Percentiles rank a stretch among this genome's conserved stretches.
Conservation (phyloP, 1,140 invertebrate species). For the Cephus cinctus region DNA sequence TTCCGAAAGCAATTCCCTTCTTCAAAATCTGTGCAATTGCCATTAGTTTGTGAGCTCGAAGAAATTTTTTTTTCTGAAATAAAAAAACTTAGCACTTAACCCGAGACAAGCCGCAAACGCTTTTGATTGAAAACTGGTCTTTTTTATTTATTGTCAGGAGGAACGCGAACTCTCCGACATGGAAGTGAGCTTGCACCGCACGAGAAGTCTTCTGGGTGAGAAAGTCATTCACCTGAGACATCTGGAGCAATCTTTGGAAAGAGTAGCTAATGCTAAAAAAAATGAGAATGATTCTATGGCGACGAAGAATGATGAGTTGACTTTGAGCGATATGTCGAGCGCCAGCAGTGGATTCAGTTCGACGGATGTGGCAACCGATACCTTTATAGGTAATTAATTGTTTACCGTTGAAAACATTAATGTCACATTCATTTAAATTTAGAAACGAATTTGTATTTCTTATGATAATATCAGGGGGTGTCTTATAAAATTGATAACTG, state of each 20-base stretch:
- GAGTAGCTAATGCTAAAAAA: constrained; percentile 53
- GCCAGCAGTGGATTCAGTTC: constrained; percentile 70
- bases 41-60: too few species aligned
- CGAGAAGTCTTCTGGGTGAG: constrained; percentile 72
- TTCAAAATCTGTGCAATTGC: too few species aligned
- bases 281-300: constrained; percentile 51
- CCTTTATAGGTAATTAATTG: constrained; percentile 44
- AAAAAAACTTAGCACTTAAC: not conserved
- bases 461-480: too few species aligned
- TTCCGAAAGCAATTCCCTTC: too few species aligned
- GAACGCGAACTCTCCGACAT: constrained; percentile 77
- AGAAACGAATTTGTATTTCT: too few species aligned
- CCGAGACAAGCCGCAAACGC: not conserved
- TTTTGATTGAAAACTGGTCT: not conserved
- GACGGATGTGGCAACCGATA: constrained; percentile 64
- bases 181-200: constrained; percentile 76
- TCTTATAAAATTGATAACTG: too few species aligned
- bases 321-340: constrained; percentile 66
- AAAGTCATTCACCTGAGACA: constrained; percentile 76
- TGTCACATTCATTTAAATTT: too few species aligned
- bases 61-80: too few species aligned
- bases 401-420: too few species aligned
- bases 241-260: constrained; percentile 70
- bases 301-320: constrained; percentile 51
- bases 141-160: constrained; percentile 54